Evolutionary conservation across 2,888 invertebrate species (phyloP).

Genomic region (Phortica magna): DNA sequence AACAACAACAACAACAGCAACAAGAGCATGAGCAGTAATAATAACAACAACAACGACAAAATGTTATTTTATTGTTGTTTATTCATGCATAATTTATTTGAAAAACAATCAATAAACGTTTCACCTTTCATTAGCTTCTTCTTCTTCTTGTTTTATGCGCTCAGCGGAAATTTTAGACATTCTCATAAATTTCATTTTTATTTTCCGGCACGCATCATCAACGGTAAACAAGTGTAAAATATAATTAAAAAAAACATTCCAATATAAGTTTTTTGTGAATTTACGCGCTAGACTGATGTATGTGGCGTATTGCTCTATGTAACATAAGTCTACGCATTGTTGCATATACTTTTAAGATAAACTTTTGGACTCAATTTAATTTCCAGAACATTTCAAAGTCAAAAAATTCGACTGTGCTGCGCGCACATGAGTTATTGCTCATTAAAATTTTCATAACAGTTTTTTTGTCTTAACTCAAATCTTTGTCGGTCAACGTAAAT

Average conservation of each 20-base stretch:
- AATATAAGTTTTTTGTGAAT: no score
- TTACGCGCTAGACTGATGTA: no score
- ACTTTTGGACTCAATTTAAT: no score
- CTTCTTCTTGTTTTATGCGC: not conserved
- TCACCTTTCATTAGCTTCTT: conserved; percentile 14
- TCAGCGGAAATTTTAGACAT: not conserved
- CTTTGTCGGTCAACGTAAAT: not conserved
- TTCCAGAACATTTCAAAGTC: not conserved
- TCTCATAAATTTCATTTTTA: not conserved
- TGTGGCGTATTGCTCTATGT: no score
- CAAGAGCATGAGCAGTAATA: no score
- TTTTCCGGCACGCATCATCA: not conserved
- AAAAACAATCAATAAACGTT: conserved; percentile 29
- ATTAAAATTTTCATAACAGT: not conserved
- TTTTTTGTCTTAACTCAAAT: not conserved
- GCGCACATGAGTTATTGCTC: no score
- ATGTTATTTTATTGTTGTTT: not conserved
- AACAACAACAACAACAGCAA: not conserved
- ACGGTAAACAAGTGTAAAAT: no score
- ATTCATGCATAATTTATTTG: conserved; percentile 30
- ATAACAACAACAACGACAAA: not conserved
- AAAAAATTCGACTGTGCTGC: no score
- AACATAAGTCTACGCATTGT: no score
- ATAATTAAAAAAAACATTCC: no score
- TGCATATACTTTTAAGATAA: no score